Conservation (phyloP, 2,113 vertebrate species). For the Pterophyllum scalare region DNA sequence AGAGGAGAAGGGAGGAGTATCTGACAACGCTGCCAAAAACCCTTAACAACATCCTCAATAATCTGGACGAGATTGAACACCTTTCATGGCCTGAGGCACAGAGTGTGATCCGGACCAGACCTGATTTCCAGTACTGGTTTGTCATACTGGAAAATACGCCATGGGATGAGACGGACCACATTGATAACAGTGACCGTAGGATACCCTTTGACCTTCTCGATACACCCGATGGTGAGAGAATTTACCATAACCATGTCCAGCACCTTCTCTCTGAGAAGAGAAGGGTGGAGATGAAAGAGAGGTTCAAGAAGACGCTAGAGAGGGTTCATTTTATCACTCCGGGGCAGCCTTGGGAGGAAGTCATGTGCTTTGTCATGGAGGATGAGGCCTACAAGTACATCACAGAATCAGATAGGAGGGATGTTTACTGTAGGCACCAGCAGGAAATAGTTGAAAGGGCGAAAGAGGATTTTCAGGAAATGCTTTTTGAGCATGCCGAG, state of each 20-base stretch:
- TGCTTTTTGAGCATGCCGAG: conserved; percentile 99
- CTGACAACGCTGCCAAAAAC: conserved; percentile 94
- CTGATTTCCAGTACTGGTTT: conserved; percentile 95
- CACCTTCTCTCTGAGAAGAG: conserved; percentile 95
- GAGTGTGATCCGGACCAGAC: conserved; percentile 88
- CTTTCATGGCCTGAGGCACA: conserved; percentile 93
- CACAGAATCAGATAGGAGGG: conserved; percentile 92
- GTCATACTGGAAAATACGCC: conserved; percentile 93
- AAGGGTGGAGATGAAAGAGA: conserved; percentile 96
- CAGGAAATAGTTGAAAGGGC: conserved; percentile 99
- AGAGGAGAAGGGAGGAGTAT: conserved; percentile 94
- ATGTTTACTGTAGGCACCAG: conserved; percentile 95
- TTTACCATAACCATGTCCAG: conserved; percentile 95
- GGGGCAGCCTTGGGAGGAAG: conserved; percentile 97
- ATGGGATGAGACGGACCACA: conserved; percentile 96
- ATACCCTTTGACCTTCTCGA: conserved; percentile 96
- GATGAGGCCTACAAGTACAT: conserved; percentile 98
- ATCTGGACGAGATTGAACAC: conserved; percentile 93
- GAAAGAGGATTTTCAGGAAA: conserved; percentile 99
- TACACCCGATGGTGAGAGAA: conserved; percentile 91
- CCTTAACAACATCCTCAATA: conserved; percentile 92
- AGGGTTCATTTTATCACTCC: conserved; percentile 96
- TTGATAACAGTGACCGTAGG: conserved; percentile 94
- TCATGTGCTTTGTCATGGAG: conserved; percentile 97
- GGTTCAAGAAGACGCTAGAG: conserved; percentile 97